These are phyloP conservation scores for Schizotus pectinicornis DNA, from an alignment of 2,888 invertebrate genomes.

Conservation along the genomic window DNA sequence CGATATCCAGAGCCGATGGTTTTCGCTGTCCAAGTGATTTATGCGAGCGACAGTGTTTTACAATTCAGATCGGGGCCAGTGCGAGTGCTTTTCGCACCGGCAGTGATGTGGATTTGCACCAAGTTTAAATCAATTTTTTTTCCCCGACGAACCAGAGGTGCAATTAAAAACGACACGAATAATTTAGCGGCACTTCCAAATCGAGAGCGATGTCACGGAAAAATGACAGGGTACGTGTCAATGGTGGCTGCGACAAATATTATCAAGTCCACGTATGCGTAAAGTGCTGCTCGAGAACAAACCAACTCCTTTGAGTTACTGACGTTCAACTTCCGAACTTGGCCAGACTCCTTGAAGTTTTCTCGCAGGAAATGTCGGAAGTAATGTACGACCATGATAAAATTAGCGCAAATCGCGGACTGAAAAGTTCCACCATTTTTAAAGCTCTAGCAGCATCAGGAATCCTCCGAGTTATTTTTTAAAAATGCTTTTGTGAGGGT, in stretches of 20 bases:
- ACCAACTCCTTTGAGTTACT: no score
- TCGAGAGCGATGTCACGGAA: no score
- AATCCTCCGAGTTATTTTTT: no score
- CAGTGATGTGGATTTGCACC: background rate
- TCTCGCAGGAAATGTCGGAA: background rate
- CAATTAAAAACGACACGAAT: background rate
- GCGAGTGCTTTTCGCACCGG: constrained; percentile 1
- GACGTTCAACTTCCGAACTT: no score
- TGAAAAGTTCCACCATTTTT: background rate
- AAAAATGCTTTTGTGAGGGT: no score
- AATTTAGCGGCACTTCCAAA: no score
- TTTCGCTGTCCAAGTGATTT: constrained; percentile 29
- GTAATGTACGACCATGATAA: background rate
- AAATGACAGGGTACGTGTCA: no score
- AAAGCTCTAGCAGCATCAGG: background rate
- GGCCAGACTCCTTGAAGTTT: background rate
- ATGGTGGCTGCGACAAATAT: background rate
- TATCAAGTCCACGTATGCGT: background rate
- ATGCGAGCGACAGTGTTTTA: constrained; percentile 34
- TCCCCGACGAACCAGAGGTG: background rate
- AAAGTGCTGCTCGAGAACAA: background rate
- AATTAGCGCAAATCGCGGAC: background rate
- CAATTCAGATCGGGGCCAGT: constrained; percentile 30
- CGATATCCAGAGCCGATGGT: constrained; percentile 31
- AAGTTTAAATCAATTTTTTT: constrained; percentile 1